Evolutionary conservation across 2,113 vertebrate species (phyloP), one percentile per base, ranked within the genome.

Genomic region (Melospiza georgiana): DNA sequence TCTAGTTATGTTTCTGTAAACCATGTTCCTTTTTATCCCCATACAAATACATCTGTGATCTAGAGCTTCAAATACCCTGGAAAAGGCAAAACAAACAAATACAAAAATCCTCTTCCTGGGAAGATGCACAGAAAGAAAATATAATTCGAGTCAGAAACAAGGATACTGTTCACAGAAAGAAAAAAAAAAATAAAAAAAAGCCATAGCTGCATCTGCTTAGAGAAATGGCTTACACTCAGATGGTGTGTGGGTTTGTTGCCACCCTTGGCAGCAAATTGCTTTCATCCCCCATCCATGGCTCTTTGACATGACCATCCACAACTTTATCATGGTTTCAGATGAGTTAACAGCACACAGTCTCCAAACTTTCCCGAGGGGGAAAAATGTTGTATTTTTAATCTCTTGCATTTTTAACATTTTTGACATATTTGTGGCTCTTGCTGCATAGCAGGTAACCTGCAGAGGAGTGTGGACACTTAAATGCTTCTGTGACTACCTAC

Each of bases 371-470:
- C 66, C 31, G 55, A 65, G 41, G 21, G 4, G 3, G 1, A 12
- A 35, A 44, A 16, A 9, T 1, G 9, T 12, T 37, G 39, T 9
- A 21, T 17, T 88, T 87, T 93, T 72, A 75, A 75, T 95, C 65
- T 51, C 54, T 12, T 22, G 14, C 1, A 0, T 31, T 82, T 96
- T 95, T 90, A 9, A 49, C 43, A 84, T 95, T 83, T 89, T 91
- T 86, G 25, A 44, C 85, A 61, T 93, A 81, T 77, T 78, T 96
- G 67, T 90, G 78, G 72, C n/a, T 75, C 27, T n/a, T 78, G 59
- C 73, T 89, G 58, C 39, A 9, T 43, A 81, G 61, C 61, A 95
- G 92, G 88, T 96, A 87, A 93, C 76, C 59, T 90, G 90, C 68
- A 82, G 83, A 43, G 57, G 75, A 52, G 51, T 43, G 31, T 0